Evolutionary conservation across 2,888 invertebrate species (phyloP).

Genomic region (Idaea biselata): DNA sequence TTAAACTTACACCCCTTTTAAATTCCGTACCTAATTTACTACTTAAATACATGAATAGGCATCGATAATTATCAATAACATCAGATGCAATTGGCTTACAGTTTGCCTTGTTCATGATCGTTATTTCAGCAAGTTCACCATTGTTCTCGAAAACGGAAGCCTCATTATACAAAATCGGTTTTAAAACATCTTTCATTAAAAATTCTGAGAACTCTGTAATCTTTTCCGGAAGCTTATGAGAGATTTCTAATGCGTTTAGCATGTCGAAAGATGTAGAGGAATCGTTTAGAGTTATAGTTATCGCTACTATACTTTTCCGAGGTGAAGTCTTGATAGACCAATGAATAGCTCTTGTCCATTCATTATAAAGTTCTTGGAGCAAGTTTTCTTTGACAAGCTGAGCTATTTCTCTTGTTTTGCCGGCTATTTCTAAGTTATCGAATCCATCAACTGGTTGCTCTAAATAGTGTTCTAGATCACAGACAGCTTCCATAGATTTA

Average conservation of each 20-base stretch:
- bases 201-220: conserved; percentile 80
- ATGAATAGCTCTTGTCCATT: conserved; percentile 74
- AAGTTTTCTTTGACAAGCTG: conserved; percentile 67
- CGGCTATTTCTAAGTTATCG: conserved; percentile 73
- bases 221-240: conserved; percentile 64
- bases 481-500: conserved; percentile 74
- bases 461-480: conserved; percentile 65
- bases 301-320: conserved; percentile 51
- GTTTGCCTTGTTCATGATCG: conserved; percentile 61
- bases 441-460: conserved; percentile 73
- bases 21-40: conserved; percentile 77
- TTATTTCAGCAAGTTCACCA: conserved; percentile 51
- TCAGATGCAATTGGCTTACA: conserved; percentile 70
- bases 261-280: conserved; percentile 49
- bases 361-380: conserved; percentile 61
- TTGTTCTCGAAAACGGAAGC: conserved; percentile 63
- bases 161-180: conserved; percentile 78
- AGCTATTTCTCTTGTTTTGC: conserved; percentile 69
- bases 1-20: conserved; percentile 61
- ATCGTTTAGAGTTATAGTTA: conserved; percentile 60
- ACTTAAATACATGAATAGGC: conserved; percentile 80
- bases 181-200: conserved; percentile 79
- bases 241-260: conserved; percentile 60
- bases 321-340: conserved; percentile 50
- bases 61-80: conserved; percentile 79